A percentile compares a stretch with the other conserved stretches of the same genome.
Conservation (phyloP, 2,113 vertebrate genomes). For the Naja naja region DNA sequence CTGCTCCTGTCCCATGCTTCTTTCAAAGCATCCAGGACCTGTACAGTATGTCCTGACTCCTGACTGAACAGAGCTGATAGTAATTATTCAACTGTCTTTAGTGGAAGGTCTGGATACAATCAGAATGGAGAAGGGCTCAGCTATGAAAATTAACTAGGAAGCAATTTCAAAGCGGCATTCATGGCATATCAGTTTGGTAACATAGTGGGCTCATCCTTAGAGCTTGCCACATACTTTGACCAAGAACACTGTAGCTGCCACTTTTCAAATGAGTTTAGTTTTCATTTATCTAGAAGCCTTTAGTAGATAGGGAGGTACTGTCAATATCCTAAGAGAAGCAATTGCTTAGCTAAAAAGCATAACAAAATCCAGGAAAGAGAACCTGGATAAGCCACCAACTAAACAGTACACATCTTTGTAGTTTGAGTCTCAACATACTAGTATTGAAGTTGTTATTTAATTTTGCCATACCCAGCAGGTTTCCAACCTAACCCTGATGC, state of each 20-base stretch:
- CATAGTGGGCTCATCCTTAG: neutral
- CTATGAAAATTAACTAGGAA: neutral
- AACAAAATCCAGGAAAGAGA: neutral
- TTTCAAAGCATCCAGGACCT: neutral
- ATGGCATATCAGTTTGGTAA: neutral
- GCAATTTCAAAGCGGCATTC: neutral
- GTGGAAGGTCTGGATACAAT: neutral
- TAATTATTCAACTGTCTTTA: neutral
- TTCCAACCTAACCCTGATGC: neutral
- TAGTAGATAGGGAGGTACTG: neutral
- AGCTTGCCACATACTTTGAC: neutral
- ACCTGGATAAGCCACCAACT: neutral
- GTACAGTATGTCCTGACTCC: too few species aligned
- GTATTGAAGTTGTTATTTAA: neutral
- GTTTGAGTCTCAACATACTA: neutral
- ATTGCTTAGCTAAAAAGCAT: neutral
- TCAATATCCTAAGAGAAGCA: neutral
- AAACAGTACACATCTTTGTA: neutral
- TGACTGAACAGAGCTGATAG: neutral
- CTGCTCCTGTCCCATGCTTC: neutral
- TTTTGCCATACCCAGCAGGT: neutral
- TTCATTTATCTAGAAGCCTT: neutral
- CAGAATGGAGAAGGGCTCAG: neutral
- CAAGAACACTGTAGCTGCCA: too few species aligned
- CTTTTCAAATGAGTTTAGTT: neutral